Evolutionary conservation across 1,140 invertebrate species (phyloP), one percentile per base, ranked within the genome.

Genomic region (Hyphantria cunea): DNA sequence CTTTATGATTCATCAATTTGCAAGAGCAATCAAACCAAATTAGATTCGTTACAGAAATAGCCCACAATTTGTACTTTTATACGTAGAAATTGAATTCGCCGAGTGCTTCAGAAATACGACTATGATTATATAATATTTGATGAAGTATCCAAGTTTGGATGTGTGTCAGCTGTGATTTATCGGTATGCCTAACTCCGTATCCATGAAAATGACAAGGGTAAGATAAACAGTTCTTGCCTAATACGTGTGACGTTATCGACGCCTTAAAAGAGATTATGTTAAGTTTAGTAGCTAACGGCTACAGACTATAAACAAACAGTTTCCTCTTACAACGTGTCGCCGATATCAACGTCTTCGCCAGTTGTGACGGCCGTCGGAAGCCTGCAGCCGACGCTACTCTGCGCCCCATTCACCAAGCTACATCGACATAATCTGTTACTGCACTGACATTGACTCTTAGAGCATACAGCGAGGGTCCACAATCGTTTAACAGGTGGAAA

Each of bases 1-100:
- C 58, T 69, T 69, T 65, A 69, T 58, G 67, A 69, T 69, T 69
- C 67, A 69, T 69, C 66, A 69, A 64, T 69, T 69, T 61, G 39
- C 33, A 41, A 47, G 58, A 69, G 67, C 62, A 61, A 69, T 69
- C 67, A 69, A 64, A 41, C 56, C 56, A 65, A 65, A 69, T 69
- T 69, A 62, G 67, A 69, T 69, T 69, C 62, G 62, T 69, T 69
- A 62, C 58, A 47, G 62, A 65, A 69, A 69, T 64, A 56, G 67
- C 37, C 62, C 62, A 69, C 62, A 69, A 69, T 69, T 69, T 62
- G 67, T 60, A 68, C 62, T 69, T 69, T 69, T 64, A 69, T 56
- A 69, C 56, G 52, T 64, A 62, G 17, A 41, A 64, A 64, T 68
- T 64, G 61, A 68, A 68, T 64, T 50, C 32, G 33, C 60, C 49